Evolutionary conservation across 2,113 vertebrate genomes (phyloP).

Genomic region (Daphoenositta chrysoptera): DNA sequence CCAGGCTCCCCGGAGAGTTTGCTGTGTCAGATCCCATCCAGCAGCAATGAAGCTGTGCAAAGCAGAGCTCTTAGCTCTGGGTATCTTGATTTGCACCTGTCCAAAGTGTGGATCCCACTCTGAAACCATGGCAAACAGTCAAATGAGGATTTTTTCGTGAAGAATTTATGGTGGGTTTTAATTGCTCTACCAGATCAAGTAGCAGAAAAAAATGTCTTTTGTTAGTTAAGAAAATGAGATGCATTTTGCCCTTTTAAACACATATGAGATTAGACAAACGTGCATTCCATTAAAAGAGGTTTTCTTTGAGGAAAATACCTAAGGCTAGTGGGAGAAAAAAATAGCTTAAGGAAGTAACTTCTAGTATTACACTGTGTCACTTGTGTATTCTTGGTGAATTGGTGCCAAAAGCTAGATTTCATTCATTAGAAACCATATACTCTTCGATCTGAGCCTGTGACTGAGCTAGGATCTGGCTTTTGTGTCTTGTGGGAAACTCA

Average conservation of each 20-base stretch:
- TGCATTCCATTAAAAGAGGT: neutral
- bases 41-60: neutral
- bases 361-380: conserved; percentile 29
- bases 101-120: neutral
- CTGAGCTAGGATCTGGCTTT: neutral
- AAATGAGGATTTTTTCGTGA: neutral
- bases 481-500: neutral
- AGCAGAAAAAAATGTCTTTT: neutral
- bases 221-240: neutral
- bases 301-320: conserved; percentile 40
- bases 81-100: neutral
- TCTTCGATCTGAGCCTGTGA: neutral
- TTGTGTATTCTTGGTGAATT: neutral
- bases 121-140: neutral
- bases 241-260: neutral
- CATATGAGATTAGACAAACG: neutral
- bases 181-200: neutral
- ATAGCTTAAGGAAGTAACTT: conserved; percentile 31
- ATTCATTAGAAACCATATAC: conserved; percentile 14
- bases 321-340: neutral
- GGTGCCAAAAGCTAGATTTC: conserved; percentile 23
- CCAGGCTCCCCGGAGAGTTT: neutral
- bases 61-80: fast-evolving
- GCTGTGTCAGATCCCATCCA: too few relatives aligned
- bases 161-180: neutral